These are phyloP conservation scores for Torymus texanus DNA, from an alignment of 2,888 invertebrate species.

Conservation along the genomic window DNA sequence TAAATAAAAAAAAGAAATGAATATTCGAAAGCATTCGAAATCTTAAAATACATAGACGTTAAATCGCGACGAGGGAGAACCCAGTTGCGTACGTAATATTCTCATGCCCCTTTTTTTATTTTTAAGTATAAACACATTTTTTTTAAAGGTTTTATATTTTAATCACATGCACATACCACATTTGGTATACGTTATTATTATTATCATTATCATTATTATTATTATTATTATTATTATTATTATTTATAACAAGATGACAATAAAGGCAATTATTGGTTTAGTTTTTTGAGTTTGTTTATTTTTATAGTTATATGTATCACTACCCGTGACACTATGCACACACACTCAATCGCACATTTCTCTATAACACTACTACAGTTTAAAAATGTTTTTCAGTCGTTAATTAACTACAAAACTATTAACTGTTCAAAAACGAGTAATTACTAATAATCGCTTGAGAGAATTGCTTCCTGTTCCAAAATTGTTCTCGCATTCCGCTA, in stretches of 20 bases:
- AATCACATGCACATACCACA: slow-evolving; percentile 3
- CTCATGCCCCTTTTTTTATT: slow-evolving; percentile 8
- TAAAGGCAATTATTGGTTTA: slow-evolving; percentile 38
- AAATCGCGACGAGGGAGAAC: slow-evolving; percentile 15
- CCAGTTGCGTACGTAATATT: slow-evolving; percentile 32
- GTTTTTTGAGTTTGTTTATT: slow-evolving; percentile 30
- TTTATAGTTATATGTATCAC: slow-evolving; percentile 2
- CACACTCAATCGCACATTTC: not conserved
- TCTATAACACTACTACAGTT: not conserved
- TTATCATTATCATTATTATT: not conserved
- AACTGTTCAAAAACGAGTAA: slow-evolving; percentile 3
- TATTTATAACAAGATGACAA: slow-evolving; percentile 29
- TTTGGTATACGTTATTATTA: slow-evolving; percentile 22
- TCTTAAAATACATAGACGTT: slow-evolving; percentile 31
- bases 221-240: slow-evolving; percentile 7
- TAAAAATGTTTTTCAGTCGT: too few relatives aligned
- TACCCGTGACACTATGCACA: not conserved
- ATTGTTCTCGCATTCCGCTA: slow-evolving; percentile 34
- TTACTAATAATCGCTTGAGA: slow-evolving; percentile 17
- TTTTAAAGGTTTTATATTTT: slow-evolving; percentile 31
- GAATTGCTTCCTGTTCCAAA: slow-evolving; percentile 22
- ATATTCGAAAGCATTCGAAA: slow-evolving; percentile 30
- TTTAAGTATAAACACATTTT: slow-evolving; percentile 17
- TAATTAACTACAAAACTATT: not conserved
- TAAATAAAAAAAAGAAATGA: not conserved